Evolutionary conservation across 92 coral and sea anemone genomes (phyloP).

Genomic region (Palythoa caribaeorum): DNA sequence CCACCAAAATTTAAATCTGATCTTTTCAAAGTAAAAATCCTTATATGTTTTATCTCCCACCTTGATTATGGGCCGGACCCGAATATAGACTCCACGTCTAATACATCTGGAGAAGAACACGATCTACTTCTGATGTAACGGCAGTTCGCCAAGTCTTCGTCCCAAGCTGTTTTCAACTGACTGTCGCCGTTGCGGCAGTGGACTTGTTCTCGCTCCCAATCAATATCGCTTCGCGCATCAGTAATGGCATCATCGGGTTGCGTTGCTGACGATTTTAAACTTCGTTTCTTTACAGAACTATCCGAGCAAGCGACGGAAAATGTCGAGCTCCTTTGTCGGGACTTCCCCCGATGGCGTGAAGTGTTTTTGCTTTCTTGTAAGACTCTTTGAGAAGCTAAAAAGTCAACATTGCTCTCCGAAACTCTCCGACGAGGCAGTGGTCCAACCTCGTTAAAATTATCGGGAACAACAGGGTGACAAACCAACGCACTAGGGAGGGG

Average conservation of each 20-base stretch:
- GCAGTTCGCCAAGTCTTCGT: conserved; percentile 53
- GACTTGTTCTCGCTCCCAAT: not conserved
- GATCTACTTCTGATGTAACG: conserved; percentile 64
- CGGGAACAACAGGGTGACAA: conserved; percentile 15
- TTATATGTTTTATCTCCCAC: not conserved
- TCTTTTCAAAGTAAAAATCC: too few species aligned
- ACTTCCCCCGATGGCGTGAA: not conserved
- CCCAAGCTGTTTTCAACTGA: conserved; percentile 43
- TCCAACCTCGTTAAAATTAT: not conserved
- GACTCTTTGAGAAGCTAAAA: conserved; percentile 10
- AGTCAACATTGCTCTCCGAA: conserved; percentile 10
- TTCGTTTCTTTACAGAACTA: not conserved
- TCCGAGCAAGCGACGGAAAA: conserved; percentile 38
- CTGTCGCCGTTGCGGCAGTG: conserved; percentile 4
- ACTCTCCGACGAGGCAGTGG: conserved; percentile 8
- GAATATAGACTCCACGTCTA: conserved; percentile 39
- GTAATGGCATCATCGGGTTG: conserved; percentile 4
- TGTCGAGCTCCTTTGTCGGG: conserved; percentile 59
- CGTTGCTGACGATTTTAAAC: conserved; percentile 5
- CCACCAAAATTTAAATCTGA: too few species aligned
- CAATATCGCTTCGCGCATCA: conserved; percentile 36
- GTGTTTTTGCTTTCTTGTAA: conserved; percentile 19
- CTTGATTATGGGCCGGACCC: not conserved
- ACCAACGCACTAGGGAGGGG: conserved; percentile 34
- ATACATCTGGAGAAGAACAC: conserved; percentile 43